Evolutionary conservation across 1,140 invertebrate species (phyloP).

Genomic region (Leptopilina boulardi): DNA sequence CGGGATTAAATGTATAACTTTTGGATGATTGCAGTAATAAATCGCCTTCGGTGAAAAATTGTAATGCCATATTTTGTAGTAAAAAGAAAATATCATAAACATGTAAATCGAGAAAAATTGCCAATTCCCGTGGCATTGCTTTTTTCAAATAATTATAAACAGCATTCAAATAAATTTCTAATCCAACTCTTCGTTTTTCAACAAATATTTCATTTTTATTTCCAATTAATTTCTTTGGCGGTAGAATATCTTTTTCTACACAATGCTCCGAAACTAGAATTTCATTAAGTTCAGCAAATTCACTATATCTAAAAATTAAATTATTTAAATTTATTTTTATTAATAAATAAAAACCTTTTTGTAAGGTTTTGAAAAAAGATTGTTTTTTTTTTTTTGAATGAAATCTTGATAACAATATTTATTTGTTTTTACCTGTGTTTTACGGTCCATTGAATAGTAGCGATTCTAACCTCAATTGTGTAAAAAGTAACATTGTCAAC

Average conservation of each 20-base stretch:
- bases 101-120: slow-evolving; percentile 88
- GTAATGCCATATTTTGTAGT: slow-evolving; percentile 85
- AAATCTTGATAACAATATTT: not conserved
- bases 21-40: slow-evolving; percentile 78
- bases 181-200: slow-evolving; percentile 85
- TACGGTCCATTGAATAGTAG: slow-evolving; percentile 86
- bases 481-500: slow-evolving; percentile 81
- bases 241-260: slow-evolving; percentile 88
- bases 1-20: slow-evolving; percentile 81
- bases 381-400: too few species aligned
- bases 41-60: slow-evolving; percentile 84
- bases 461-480: slow-evolving; percentile 82
- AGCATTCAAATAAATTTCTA: slow-evolving; percentile 89
- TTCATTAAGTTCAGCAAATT: slow-evolving; percentile 92
- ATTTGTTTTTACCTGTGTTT: slow-evolving; percentile 77
- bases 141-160: slow-evolving; percentile 84
- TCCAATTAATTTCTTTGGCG: slow-evolving; percentile 92
- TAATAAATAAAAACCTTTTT: too few species aligned
- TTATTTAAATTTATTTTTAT: too few species aligned
- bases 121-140: slow-evolving; percentile 85
- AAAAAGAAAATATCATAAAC: slow-evolving; percentile 89
- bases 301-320: slow-evolving; percentile 82
- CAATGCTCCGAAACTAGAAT: slow-evolving; percentile 86
- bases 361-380: too few species aligned
- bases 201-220: slow-evolving; percentile 89